A percentile compares a stretch with the other conserved stretches of the same genome.
These are phyloP conservation scores for Zosterops pallidus DNA, from an alignment of 2,113 vertebrate genomes.

Conservation along the genomic window DNA sequence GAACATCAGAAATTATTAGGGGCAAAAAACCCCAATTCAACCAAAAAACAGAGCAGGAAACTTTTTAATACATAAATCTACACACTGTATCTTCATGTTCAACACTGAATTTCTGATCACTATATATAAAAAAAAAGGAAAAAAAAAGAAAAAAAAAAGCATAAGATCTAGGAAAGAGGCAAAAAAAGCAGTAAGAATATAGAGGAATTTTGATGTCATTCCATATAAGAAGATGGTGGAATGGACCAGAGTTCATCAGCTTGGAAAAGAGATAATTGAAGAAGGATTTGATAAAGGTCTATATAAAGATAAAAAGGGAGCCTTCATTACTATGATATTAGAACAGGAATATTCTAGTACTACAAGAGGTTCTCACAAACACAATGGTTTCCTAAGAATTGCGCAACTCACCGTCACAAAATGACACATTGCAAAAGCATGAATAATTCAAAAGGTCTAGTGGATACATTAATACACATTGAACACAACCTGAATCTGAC, in stretches of 20 bases:
- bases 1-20: background rate
- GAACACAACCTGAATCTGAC: rapidly evolving
- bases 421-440: background rate
- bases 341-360: background rate
- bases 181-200: background rate
- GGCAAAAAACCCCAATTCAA: background rate
- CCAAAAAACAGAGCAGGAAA: background rate
- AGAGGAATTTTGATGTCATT: background rate
- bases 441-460: background rate
- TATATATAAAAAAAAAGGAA: background rate
- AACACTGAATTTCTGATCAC: background rate
- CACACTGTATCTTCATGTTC: background rate
- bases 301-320: background rate
- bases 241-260: background rate
- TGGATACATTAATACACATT: background rate
- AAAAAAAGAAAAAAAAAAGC: background rate
- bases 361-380: background rate
- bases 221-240: background rate
- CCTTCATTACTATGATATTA: background rate
- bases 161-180: background rate
- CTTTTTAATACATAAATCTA: background rate
- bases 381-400: background rate
- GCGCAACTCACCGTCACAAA: background rate
- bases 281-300: background rate
- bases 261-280: background rate